Conservation (phyloP, 2,797 vertebrate species). For the Discoglossus pictus region DNA sequence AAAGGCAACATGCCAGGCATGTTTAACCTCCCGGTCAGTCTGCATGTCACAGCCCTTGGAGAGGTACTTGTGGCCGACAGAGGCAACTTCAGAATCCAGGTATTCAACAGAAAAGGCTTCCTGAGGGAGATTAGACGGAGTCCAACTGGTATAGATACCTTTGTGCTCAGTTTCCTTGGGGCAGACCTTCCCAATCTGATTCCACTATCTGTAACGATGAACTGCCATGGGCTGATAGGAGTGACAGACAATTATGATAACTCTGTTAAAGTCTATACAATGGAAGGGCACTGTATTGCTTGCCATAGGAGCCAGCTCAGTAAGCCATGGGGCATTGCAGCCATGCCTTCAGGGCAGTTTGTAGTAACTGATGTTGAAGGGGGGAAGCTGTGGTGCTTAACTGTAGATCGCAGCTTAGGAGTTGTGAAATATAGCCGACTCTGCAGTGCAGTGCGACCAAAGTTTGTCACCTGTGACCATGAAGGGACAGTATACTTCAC, state of each 20-base stretch:
- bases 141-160: conserved; percentile 92
- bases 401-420: conserved; percentile 86
- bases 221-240: conserved; percentile 89
- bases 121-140: conserved; percentile 92
- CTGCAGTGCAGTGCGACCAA: conserved; percentile 92
- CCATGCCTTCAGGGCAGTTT: conserved; percentile 91
- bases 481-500: conserved; percentile 95
- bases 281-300: conserved; percentile 90
- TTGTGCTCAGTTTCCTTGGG: conserved; percentile 93
- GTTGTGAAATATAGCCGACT: conserved; percentile 91
- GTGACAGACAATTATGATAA: conserved; percentile 96
- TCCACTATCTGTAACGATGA: conserved; percentile 92
- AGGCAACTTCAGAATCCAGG: conserved; percentile 92
- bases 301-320: conserved; percentile 94
- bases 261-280: conserved; percentile 93
- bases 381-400: conserved; percentile 93
- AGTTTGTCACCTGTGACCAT: conserved; percentile 92
- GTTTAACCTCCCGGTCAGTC: conserved; percentile 93
- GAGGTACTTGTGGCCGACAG: conserved; percentile 95
- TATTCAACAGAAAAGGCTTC: conserved; percentile 95
- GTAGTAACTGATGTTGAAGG: conserved; percentile 96
- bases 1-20: conserved; percentile 90
- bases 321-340: conserved; percentile 95
- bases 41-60: conserved; percentile 84
- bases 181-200: conserved; percentile 91